phyloP scores from a whole-genome alignment of 2,797 vertebrate genomes.

The Labroides dimidiatus region DNA sequence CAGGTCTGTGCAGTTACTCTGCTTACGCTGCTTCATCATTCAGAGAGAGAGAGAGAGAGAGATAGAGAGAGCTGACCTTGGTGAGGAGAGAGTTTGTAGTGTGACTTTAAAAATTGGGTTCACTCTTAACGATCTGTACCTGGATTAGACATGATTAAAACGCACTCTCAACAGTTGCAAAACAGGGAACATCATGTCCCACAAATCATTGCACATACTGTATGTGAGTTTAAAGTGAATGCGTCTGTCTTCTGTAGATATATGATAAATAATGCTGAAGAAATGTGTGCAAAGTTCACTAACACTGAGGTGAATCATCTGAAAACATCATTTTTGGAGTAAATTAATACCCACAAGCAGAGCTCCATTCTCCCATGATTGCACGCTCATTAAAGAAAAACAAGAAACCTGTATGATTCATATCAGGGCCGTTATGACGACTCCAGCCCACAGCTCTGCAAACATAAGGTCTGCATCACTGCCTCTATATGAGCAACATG shows the following conservation, averaged over 20 bases:
- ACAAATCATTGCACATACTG: not conserved
- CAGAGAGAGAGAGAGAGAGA: too few species aligned
- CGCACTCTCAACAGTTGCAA: too few species aligned
- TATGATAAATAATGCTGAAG: not conserved
- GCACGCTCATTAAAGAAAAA: slow-evolving; percentile 13
- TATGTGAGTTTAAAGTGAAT: too few species aligned
- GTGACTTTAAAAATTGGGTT: not conserved
- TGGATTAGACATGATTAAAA: too few species aligned
- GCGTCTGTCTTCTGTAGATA: not conserved
- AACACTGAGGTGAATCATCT: not conserved
- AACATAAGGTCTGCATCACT: slow-evolving; percentile 24
- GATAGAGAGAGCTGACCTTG: not conserved
- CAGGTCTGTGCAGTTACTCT: not conserved
- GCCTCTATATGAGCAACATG: slow-evolving; percentile 15
- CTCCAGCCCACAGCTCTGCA: slow-evolving; percentile 18
- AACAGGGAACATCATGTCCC: not conserved
- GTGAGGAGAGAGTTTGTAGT: too few species aligned
- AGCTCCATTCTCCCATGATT: not conserved
- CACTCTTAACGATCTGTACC: too few species aligned
- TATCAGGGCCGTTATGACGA: not conserved
- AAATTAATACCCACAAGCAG: not conserved
- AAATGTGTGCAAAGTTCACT: too few species aligned
- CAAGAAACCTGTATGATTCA: not conserved
- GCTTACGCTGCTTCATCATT: not conserved
- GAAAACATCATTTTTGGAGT: not conserved